A percentile compares a stretch with the other conserved stretches of the same genome.
Conservation (phyloP, 2,113 vertebrate genomes). For the Vidua chalybeata region DNA sequence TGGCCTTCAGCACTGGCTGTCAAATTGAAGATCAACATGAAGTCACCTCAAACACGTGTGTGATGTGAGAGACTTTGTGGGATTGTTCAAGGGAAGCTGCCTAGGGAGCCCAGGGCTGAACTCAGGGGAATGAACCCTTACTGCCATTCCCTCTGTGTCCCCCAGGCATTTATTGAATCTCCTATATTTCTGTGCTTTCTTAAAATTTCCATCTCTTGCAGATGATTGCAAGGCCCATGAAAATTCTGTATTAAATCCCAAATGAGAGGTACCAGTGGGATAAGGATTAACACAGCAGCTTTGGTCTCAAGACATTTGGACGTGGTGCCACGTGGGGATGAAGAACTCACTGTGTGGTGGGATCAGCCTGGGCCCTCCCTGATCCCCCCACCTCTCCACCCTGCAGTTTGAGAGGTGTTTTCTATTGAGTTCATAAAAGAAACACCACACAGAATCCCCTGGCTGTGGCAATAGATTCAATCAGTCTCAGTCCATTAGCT, state of each 20-base stretch:
- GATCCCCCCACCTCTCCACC: neutral
- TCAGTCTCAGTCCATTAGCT: conserved; percentile 63
- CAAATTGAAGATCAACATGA: neutral
- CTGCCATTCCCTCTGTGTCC: neutral
- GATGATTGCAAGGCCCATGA: neutral
- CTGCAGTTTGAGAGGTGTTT: neutral
- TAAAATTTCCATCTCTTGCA: neutral
- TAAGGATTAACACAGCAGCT: neutral
- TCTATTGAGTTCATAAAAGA: neutral
- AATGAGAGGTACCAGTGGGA: neutral
- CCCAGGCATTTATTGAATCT: neutral
- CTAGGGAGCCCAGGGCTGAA: neutral
- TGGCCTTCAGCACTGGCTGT: neutral
- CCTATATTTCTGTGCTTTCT: neutral
- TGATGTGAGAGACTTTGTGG: neutral
- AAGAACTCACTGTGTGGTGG: neutral
- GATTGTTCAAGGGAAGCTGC: neutral
- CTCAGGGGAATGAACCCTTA: neutral
- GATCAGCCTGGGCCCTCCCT: neutral
- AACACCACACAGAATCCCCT: neutral
- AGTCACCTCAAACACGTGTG: neutral
- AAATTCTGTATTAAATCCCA: neutral
- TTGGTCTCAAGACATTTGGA: neutral
- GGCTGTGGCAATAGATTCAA: neutral
- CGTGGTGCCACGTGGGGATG: accelerated